Evolutionary conservation across 23 tunicate genomes (phyloP), one percentile per base, ranked within the genome.

Genomic region (Botrylloides violaceus): DNA sequence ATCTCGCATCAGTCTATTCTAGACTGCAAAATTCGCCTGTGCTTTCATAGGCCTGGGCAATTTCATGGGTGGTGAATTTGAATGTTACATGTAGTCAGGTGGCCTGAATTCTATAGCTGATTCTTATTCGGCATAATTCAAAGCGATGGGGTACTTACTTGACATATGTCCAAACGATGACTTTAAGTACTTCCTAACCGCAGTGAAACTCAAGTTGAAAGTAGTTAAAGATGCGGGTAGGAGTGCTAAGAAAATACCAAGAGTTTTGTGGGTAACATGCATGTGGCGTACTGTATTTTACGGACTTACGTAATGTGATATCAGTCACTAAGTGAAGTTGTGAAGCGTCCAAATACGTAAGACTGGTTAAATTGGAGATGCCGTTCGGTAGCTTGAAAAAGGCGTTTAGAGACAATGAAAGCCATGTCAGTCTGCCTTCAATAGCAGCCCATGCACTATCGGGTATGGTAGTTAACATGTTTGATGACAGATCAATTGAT

Each of bases 371-470:
- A 43, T 43, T 43, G 12, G 53, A 43, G 15, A 43, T 43, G 9
- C 53, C 53, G 15, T 43, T 43, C 53, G 53, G 53, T 43, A 43
- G 53, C 53, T 43, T 43, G 53, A 43, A 43, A 43, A 43, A 43
- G 53, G 53, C 53, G 53, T 43, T 43, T 9, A 9, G 53, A 43
- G 12, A 7, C 15, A 43, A 7, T 15, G 53, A 43, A 9, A 43
- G 53, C 53, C 53, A 43, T 43, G 53, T 43, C 53, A 43, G 15
- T 7, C 53, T 43, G 53, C 53, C 15, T 15, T 9, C 53, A 7
- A 43, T 43, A 7, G 53, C 9, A 43, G 12, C 15, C 53, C 53
- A 43, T 15, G 53, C 53, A 7, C 12, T 43, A 15, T 43, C 53
- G 53, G 53, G 53, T 43, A 43, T 43, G 12, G 53, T 43, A 43